These are phyloP conservation scores for Rhinolophus ferrumequinum DNA, from an alignment of 2,113 vertebrate genomes.

Conservation along the genomic window DNA sequence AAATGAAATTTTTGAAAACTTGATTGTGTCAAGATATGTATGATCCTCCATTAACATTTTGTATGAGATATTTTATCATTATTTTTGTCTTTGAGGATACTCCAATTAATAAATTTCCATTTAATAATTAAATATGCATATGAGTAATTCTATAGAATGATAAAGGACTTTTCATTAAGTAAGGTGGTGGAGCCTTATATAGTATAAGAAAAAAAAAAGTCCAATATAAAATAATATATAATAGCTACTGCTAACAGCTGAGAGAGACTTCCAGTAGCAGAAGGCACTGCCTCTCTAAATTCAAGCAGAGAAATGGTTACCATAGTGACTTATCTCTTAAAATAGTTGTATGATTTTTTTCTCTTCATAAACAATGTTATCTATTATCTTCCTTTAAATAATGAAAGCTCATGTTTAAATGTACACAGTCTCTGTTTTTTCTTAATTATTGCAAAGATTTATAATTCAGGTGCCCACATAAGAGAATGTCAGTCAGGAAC, in stretches of 20 bases:
- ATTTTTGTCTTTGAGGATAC: constrained; percentile 16
- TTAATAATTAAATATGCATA: background rate
- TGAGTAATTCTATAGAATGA: background rate
- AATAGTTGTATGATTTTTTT: constrained; percentile 63
- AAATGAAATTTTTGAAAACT: too few relatives aligned
- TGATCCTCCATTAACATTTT: background rate
- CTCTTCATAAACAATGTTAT: constrained; percentile 29
- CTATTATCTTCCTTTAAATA: constrained; percentile 63
- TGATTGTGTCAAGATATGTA: background rate
- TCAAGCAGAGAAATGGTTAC: constrained; percentile 79
- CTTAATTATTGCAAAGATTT: constrained; percentile 29
- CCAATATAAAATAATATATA: background rate
- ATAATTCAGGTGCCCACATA: background rate
- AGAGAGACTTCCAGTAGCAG: constrained; percentile 25
- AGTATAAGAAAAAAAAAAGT: background rate
- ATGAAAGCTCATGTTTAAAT: background rate
- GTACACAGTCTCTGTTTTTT: background rate
- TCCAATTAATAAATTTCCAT: background rate
- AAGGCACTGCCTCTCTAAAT: constrained; percentile 66
- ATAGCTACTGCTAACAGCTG: background rate
- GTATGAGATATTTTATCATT: background rate
- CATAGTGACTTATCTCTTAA: constrained; percentile 81
- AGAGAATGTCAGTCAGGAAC: background rate
- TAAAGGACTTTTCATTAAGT: background rate
- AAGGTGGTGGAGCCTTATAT: background rate